These are phyloP conservation scores for Brenthis hecate DNA, from an alignment of 2,888 invertebrate genomes.

Conservation along the genomic window DNA sequence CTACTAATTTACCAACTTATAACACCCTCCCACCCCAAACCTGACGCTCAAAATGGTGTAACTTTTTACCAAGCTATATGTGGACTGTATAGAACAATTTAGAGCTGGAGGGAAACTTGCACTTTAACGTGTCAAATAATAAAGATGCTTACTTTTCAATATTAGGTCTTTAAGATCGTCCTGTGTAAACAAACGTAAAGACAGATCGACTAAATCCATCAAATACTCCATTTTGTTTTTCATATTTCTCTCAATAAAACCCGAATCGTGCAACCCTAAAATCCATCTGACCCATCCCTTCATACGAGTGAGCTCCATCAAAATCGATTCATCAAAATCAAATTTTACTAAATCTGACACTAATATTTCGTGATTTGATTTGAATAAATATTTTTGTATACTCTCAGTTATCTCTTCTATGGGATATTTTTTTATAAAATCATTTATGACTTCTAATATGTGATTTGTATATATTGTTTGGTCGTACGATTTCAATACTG, in stretches of 20 bases:
- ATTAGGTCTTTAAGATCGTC: slow-evolving; percentile 41
- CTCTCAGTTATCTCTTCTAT: slow-evolving; percentile 45
- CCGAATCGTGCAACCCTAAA: slow-evolving; percentile 24
- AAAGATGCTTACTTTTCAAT: not conserved
- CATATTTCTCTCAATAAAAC: slow-evolving; percentile 24
- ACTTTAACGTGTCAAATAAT: too few relatives aligned
- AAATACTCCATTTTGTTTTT: slow-evolving; percentile 42
- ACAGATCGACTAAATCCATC: slow-evolving; percentile 48
- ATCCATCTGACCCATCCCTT: slow-evolving; percentile 25
- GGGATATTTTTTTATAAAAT: slow-evolving; percentile 29
- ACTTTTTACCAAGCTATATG: too few relatives aligned
- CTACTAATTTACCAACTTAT: too few relatives aligned
- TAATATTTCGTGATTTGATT: slow-evolving; percentile 33
- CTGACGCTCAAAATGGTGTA: too few relatives aligned
- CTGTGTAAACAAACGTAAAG: slow-evolving; percentile 44
- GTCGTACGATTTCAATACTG: slow-evolving; percentile 25
- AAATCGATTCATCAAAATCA: slow-evolving; percentile 33
- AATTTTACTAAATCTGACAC: slow-evolving; percentile 45
- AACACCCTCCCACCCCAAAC: too few relatives aligned
- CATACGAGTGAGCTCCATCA: slow-evolving; percentile 16
- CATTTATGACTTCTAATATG: not conserved
- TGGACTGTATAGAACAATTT: too few relatives aligned
- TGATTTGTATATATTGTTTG: not conserved
- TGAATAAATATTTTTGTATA: slow-evolving; percentile 44
- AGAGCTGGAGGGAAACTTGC: too few relatives aligned